These are phyloP conservation scores for Myotis pilosus DNA, from an alignment of 2,797 vertebrate genomes.

Conservation along the genomic window DNA sequence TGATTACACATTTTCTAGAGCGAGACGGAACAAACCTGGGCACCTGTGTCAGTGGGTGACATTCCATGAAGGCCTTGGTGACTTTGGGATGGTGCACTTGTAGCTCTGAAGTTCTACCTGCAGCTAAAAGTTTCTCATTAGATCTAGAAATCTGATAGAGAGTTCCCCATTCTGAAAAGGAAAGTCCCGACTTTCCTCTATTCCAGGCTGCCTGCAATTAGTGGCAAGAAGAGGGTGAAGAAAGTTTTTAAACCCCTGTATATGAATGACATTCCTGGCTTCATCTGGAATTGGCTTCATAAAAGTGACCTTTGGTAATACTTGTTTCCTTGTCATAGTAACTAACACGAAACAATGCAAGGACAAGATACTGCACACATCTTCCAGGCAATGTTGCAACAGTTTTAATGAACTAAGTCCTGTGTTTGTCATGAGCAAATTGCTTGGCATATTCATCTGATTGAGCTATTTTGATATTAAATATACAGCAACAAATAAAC, in stretches of 20 bases:
- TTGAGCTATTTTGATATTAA: background rate
- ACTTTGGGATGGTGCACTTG: rapidly evolving
- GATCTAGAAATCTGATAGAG: background rate
- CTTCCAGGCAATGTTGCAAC: rapidly evolving
- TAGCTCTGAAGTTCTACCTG: background rate
- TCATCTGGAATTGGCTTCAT: rapidly evolving
- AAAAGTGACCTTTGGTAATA: background rate
- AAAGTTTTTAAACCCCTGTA: background rate
- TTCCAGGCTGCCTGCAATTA: background rate
- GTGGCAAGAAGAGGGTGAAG: background rate
- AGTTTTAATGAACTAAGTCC: background rate
- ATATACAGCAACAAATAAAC: background rate
- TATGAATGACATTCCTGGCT: background rate
- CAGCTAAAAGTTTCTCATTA: background rate
- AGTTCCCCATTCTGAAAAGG: background rate
- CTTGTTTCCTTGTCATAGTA: no score
- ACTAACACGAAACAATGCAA: background rate
- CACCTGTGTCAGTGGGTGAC: background rate
- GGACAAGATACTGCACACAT: rapidly evolving
- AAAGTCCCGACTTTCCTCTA: background rate
- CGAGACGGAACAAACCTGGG: background rate
- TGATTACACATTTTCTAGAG: background rate
- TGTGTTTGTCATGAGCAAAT: background rate
- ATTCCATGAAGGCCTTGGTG: background rate
- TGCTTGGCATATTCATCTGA: background rate